Conservation (phyloP, 2,888 invertebrate genomes). For the Blastobasis adustella region DNA sequence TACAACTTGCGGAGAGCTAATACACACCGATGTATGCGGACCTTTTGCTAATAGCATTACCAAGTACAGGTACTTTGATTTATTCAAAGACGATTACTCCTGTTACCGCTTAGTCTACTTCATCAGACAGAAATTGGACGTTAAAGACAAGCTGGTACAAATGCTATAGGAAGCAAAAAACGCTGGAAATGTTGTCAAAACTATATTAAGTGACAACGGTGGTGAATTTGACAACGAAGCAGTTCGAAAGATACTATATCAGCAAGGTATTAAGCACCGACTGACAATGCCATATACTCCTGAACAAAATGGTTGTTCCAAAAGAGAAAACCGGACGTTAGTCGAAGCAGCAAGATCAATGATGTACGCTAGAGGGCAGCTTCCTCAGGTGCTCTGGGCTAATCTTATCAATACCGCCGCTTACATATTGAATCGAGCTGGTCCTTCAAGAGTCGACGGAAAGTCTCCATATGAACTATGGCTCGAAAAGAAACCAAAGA, state of each 20-base stretch:
- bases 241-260: neutral
- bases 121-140: neutral
- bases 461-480: slow-evolving; percentile 11
- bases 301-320: slow-evolving; percentile 3
- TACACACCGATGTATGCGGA: neutral
- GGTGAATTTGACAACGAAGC: neutral
- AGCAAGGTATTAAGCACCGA: neutral
- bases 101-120: neutral
- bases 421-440: neutral
- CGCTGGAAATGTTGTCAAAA: neutral
- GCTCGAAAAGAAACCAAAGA: slow-evolving; percentile 3
- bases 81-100: neutral
- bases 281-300: slow-evolving; percentile 6
- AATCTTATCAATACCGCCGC: neutral
- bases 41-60: neutral
- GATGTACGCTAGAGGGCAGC: neutral
- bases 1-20: neutral
- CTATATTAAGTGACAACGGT: neutral
- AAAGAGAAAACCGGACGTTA: slow-evolving; percentile 4
- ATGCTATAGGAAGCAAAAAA: neutral
- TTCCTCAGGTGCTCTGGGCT: neutral
- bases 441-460: neutral
- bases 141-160: neutral
- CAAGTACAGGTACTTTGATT: neutral
- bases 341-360: slow-evolving; percentile 3